phyloP scores from a whole-genome alignment of 2,888 invertebrate genomes.

The Tenthredo amoena region DNA sequence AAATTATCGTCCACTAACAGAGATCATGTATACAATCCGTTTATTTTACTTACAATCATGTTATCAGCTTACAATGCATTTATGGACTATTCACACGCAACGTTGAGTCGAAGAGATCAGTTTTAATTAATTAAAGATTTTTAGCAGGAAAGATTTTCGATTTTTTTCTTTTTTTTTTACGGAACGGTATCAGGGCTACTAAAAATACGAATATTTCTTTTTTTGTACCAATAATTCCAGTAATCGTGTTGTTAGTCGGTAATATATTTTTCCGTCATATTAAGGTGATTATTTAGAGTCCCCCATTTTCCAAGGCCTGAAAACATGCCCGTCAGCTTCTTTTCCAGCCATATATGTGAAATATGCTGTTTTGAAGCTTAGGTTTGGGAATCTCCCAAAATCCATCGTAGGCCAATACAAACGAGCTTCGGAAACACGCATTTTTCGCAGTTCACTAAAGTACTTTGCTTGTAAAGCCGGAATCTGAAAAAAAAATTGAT shows the following conservation, averaged over 20 bases:
- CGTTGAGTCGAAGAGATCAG: neutral
- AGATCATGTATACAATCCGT: neutral
- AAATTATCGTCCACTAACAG: no score
- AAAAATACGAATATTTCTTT: neutral
- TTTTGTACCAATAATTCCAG: no score
- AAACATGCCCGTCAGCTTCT: slow-evolving; percentile 69
- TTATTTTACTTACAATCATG: neutral
- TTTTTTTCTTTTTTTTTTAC: neutral
- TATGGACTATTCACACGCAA: neutral
- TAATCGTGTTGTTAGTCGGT: neutral
- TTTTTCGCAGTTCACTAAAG: slow-evolving; percentile 65
- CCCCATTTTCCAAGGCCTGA: slow-evolving; percentile 63
- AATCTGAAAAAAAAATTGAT: slow-evolving; percentile 61
- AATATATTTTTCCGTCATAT: neutral
- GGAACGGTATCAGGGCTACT: neutral
- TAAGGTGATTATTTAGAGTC: neutral
- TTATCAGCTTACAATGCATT: neutral
- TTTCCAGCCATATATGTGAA: slow-evolving; percentile 71
- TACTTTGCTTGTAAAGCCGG: slow-evolving; percentile 62
- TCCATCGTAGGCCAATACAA: slow-evolving; percentile 71
- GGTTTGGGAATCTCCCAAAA: slow-evolving; percentile 68
- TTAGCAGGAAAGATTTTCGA: neutral
- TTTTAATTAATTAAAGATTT: slow-evolving; percentile 2
- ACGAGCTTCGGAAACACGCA: slow-evolving; percentile 64
- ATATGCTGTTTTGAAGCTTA: slow-evolving; percentile 69